Base-by-base conservation (phyloP, 2,797 vertebrate genomes). In the Tauraco hartlaubi region DNA sequence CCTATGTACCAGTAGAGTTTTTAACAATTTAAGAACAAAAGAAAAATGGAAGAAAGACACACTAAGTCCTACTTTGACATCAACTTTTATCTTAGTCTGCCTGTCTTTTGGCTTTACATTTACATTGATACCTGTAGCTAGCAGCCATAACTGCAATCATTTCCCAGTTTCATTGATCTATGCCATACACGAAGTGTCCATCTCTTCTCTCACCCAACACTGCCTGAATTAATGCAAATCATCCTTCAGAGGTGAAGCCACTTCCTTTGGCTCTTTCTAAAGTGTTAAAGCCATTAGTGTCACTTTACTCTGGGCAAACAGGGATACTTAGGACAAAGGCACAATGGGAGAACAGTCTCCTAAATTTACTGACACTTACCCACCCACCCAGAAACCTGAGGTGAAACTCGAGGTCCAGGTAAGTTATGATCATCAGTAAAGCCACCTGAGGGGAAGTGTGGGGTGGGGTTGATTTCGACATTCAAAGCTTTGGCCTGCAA, bases 141-240 rank as follows among this genome's bases (percentile, higher is more conserved):
- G 55, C 29, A 51, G 15, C 35, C 63, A 31, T 26, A 39, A 15
- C 15, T 58, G 39, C 52, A 56, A 9, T 10, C 6, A n/a, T 29
- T 87, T 63, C 35, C 48, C 28, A 28, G 41, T 62, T 73, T 33
- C 66, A 13, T 5, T 52, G 35, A 46, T 43, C 44, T 21, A 4
- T n/a, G 19, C 11, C 48, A 19, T 58, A 22, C 22, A n/a, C 29
- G n/a, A 11, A 11, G 26, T 0, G 0, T 9, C 52, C 44, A 12
- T 3, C 44, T 44, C 17, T 8, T 75, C 33, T 28, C 21, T 19
- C 7, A 1, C 12, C n/a, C 15, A 48, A 13, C 11, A 5, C 35
- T 56, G 11, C 12, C n/a, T 29, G 7, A 15, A 19, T 15, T 15
- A 31, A 48, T 12, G 23, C 26, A 72, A 91, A 51, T 39, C 43